Conservation (phyloP, 2,888 invertebrate species). For the Lithophane ornitopus region DNA sequence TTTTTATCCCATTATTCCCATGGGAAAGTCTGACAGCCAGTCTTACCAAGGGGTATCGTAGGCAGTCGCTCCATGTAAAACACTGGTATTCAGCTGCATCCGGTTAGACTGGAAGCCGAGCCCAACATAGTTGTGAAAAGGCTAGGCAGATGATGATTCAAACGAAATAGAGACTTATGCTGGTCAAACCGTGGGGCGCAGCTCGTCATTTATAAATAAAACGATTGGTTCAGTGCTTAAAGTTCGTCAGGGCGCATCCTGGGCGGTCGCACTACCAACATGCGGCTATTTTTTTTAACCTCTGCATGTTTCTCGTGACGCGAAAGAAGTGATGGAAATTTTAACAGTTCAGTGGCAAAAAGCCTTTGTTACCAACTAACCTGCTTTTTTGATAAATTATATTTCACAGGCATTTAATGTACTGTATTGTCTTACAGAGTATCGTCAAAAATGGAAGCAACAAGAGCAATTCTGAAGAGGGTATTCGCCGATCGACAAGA, state of each 20-base stretch:
- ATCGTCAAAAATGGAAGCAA: constrained; percentile 81
- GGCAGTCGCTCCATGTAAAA: no score
- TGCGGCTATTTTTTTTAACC: not conserved
- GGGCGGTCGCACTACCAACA: not conserved
- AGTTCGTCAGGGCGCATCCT: not conserved
- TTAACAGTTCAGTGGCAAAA: not conserved
- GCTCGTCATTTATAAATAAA: not conserved
- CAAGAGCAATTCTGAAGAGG: constrained; percentile 75
- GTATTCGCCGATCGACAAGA: constrained; percentile 87
- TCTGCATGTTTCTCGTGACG: not conserved
- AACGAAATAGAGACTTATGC: no score
- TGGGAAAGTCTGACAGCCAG: no score
- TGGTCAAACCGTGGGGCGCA: no score
- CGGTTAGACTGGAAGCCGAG: no score
- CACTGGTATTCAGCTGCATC: no score
- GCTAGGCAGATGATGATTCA: no score
- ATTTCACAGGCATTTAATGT: not conserved
- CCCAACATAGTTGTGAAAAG: no score
- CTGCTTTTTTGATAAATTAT: not conserved
- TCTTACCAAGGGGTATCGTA: no score
- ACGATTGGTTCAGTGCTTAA: not conserved
- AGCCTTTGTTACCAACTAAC: not conserved
- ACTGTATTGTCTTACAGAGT: constrained; percentile 70
- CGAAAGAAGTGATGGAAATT: not conserved
- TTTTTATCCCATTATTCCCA: no score